Evolutionary conservation across 2,113 vertebrate species (phyloP).

Genomic region (Ancistrus triradiatus): DNA sequence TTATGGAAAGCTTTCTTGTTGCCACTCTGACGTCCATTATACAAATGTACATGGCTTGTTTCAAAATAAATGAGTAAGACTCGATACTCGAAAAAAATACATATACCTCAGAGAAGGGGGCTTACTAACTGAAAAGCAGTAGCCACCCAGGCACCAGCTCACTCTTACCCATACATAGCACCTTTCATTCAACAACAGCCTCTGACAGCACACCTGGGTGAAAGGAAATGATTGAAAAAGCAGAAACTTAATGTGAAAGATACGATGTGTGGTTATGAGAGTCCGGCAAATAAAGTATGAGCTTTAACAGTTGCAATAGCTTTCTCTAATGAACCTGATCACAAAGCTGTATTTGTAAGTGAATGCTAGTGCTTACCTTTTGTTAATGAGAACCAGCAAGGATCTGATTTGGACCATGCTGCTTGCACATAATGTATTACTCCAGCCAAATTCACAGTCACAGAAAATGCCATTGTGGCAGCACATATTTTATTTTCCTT

Average conservation of each 20-base stretch:
- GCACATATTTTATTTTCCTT: slow-evolving; percentile 18
- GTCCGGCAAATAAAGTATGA: slow-evolving; percentile 8
- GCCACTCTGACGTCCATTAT: no score
- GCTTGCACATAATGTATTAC: not conserved
- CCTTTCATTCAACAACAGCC: not conserved
- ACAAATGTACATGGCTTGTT: not conserved
- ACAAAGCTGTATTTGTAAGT: slow-evolving; percentile 43
- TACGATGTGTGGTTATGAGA: slow-evolving; percentile 23
- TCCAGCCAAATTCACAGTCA: slow-evolving; percentile 50
- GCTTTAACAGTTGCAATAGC: slow-evolving; percentile 23
- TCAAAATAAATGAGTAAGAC: not conserved
- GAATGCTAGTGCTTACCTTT: not conserved
- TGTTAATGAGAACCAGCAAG: slow-evolving; percentile 43
- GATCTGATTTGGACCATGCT: slow-evolving; percentile 15
- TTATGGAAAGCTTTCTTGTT: no score
- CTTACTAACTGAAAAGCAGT: not conserved
- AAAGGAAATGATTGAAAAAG: slow-evolving; percentile 13
- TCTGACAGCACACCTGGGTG: not conserved
- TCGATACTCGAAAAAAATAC: not conserved
- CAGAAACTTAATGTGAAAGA: slow-evolving; percentile 21
- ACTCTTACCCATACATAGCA: not conserved
- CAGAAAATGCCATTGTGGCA: slow-evolving; percentile 63
- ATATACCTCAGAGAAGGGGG: not conserved
- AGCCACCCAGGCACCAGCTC: not conserved
- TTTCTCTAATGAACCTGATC: slow-evolving; percentile 37